phyloP scores from a whole-genome alignment of 2,113 vertebrate genomes.

The Megaleporinus macrocephalus region DNA sequence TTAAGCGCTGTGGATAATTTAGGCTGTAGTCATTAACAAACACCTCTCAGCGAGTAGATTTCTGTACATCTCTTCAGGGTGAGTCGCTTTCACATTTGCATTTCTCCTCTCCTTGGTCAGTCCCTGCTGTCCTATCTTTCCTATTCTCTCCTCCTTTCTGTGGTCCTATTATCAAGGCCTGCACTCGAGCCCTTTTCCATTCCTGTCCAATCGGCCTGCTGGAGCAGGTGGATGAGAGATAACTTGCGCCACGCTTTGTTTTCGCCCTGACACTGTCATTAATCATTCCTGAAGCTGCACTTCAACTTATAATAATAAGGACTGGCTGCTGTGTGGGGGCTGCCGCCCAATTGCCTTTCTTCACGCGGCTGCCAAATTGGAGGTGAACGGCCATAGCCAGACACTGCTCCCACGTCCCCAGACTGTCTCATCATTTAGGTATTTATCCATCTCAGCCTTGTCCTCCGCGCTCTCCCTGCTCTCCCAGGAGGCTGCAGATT shows the following conservation, averaged over 20 bases:
- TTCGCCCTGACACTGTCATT: constrained; percentile 97
- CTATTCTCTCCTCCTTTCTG: constrained; percentile 65
- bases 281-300: constrained; percentile 99
- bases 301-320: constrained; percentile 99
- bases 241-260: constrained; percentile 99
- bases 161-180: constrained; percentile 85
- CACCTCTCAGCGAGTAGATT: background rate
- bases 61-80: constrained; percentile 20
- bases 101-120: constrained; percentile 52
- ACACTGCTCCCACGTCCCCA: constrained; percentile 93
- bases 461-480: constrained; percentile 88
- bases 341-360: constrained; percentile 98
- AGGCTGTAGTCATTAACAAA: background rate
- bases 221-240: constrained; percentile 99
- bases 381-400: constrained; percentile 97
- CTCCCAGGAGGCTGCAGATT: constrained; percentile 95
- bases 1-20: background rate
- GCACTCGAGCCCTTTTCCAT: constrained; percentile 84
- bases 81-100: constrained; percentile 1
- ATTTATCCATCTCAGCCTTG: constrained; percentile 98
- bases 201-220: constrained; percentile 89
- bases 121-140: constrained; percentile 44
- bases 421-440: constrained; percentile 99
- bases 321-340: constrained; percentile 94
- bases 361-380: constrained; percentile 97